Base-by-base conservation (phyloP, 2,797 vertebrate genomes). In the Uromys caudimaculatus region DNA sequence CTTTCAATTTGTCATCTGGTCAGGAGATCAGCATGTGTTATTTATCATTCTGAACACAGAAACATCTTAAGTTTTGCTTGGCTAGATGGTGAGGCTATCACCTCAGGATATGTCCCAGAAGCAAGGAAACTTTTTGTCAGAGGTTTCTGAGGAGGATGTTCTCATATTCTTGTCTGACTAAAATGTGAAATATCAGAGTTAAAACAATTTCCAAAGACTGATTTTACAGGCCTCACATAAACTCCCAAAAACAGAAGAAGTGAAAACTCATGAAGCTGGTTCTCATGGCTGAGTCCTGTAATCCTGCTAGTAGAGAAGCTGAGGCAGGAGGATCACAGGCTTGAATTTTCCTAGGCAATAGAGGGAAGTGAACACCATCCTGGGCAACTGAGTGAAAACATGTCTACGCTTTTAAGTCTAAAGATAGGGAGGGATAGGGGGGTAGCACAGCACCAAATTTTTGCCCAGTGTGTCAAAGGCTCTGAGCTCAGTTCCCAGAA, bases 221-320 rank as follows among this genome's bases (percentile, higher is more conserved):
- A 12, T 32, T 84, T 77, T n/a, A 47, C 35, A 85, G 47, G 8
- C 0, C 5, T 84, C 38, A 64, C 50, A 27, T 58, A 78, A 78
- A 76, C n/a, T 76, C 76, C 92, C 38, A 92, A 84, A 75, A 50
- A 8, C 69, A 95, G 91, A 73, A 96, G 85, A 92, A 52, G 35
- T 77, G n/a, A 32, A 27, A 79, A 79, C 7, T 29, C 10, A 19
- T 69, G 7, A 76, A 35, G 29, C 13, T 9, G 2, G 1, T 13
- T 12, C 7, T 35, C 27, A 23, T n/a, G 73, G 1, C 21, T 50
- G 19, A 62, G 4, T 7, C 12, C 21, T 62, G 7, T 47, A 60
- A 35, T 32, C 71, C 12, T 47, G 19, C 13, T 50, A 47, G 32
- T 10, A n/a, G 32, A 41, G 32, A 77, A 23, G 3, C 58, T 12